Evolutionary conservation across 2,113 vertebrate genomes (phyloP).

Genomic region (Eleginops maclovinus): DNA sequence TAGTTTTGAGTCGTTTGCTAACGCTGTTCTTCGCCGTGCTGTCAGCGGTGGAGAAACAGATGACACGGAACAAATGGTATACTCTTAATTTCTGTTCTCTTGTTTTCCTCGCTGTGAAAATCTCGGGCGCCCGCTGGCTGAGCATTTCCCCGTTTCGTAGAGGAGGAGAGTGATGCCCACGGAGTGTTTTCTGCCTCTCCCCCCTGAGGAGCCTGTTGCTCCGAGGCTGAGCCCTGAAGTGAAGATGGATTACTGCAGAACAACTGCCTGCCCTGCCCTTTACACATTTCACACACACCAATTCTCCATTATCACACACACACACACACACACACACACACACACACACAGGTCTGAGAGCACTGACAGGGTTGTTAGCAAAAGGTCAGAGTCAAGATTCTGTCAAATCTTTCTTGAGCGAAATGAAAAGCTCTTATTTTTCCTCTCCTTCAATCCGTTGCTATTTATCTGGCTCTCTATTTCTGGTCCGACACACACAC

Average conservation of each 20-base stretch:
- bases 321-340: constrained; percentile 37
- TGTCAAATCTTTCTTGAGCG: constrained; percentile 68
- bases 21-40: not conserved
- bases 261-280: constrained; percentile 76
- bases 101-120: constrained; percentile 63
- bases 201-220: constrained; percentile 74
- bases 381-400: constrained; percentile 77
- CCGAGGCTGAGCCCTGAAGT: constrained; percentile 66
- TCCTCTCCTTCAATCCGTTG: constrained; percentile 20
- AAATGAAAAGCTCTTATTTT: constrained; percentile 47
- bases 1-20: not conserved
- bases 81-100: constrained; percentile 40
- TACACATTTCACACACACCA: constrained; percentile 74
- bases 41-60: constrained; percentile 8
- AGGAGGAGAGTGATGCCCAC: constrained; percentile 58
- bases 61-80: constrained; percentile 30
- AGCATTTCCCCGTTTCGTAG: constrained; percentile 44
- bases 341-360: constrained; percentile 52
- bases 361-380: constrained; percentile 76
- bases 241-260: constrained; percentile 81
- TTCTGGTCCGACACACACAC: constrained; percentile 14
- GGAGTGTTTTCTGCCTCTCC: constrained; percentile 54
- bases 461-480: constrained; percentile 14
- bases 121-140: constrained; percentile 43
- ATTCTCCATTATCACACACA: constrained; percentile 72